Base-by-base conservation (phyloP, 2,113 vertebrate species). In the Zosterops hypoxanthus region DNA sequence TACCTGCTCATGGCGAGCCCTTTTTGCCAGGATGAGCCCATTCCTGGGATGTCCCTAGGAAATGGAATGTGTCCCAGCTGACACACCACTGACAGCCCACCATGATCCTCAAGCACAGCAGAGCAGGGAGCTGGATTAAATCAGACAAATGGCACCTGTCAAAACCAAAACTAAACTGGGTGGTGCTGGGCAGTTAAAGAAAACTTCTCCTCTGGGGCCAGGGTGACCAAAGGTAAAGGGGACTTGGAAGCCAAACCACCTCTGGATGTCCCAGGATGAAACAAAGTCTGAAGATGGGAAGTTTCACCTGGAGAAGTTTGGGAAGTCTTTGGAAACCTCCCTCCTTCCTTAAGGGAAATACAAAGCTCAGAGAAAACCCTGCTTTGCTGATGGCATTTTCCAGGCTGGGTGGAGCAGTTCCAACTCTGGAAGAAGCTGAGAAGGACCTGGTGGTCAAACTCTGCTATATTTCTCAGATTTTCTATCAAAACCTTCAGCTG, bases 31-130 rank as follows among this genome's bases (percentile, higher is more conserved):
- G 70, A 64, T 0, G 2, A 80, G n/a, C 28, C 50, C 3, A 1
- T 36, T 68, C 33, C 71, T 16, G 34, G 57, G 39, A 34, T 79
- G 25, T 55, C 39, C 24, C 8, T 5, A 21, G 68, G 66, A 55
- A 50, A 47, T 0, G 1, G 31, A 34, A 18, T 1, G 1, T 20
- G 31, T 55, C 41, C 73, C 1, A 4, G n/a, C 26, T 50, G 75
- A 23, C 8, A 12, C 11, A 1, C 14, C 0, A 1, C 61, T 60
- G 65, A 31, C 16, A 12, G 4, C 56, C 28, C 53, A 46, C 36
- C 12, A 3, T 1, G 8, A 34, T 6, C 68, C 20, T 25, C 49
- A 22, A 18, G 75, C 55, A 59, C 0, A 0, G 47, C 46, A 50
- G 82, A 61, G 70, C 42, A 41, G 52, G 26, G 34, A 56, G 5